Evolutionary conservation across 1,140 invertebrate species (phyloP), one percentile per base, ranked within the genome.

Genomic region (Zaprionus kolodkinae): DNA sequence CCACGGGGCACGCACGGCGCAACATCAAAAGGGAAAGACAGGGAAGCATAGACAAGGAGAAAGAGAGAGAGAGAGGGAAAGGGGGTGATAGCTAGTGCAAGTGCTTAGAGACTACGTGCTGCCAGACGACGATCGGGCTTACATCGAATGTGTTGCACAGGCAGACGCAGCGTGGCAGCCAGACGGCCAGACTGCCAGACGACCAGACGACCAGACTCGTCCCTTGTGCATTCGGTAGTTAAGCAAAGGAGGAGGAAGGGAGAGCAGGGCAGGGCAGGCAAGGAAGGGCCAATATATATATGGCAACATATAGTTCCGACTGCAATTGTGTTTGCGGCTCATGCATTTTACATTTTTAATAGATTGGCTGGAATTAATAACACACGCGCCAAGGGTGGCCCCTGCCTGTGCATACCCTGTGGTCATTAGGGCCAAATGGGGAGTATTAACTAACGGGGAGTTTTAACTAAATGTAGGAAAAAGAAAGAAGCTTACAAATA

Each of bases 261-360:
- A 6, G 17, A 21, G 43, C 2, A 13, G 45, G 45, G 27, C 27
- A 30, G 27, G 11, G 17, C 21, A 21, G 21, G 21, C 21, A 21
- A 25, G 10, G 3, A 25, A 12, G 21, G 45, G 45, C 9, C 12
- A 17, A 3, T 50, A 50, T 17, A 50, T 43, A 55, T 43, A 43
- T 54, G 30, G 38, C 52, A 50, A 66, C 33, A 67, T 45, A 38
- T 55, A 69, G 67, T 76, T 78, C 52, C 64, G 56, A 89, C 61
- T 89, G 85, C 84, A 88, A 89, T 88, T 89, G 85, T 84, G 64
- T 79, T 57, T 73, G 63, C 33, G 13, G 67, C 78, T 86, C 88
- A 91, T 91, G 89, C 80, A 91, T 91, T 91, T 91, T 91, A 91
- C 88, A 91, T 91, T 91, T 91, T 91, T 91, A 91, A 91, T 91